These are phyloP conservation scores for Botia kubotai DNA, from an alignment of 2,797 vertebrate species.

Conservation along the genomic window DNA sequence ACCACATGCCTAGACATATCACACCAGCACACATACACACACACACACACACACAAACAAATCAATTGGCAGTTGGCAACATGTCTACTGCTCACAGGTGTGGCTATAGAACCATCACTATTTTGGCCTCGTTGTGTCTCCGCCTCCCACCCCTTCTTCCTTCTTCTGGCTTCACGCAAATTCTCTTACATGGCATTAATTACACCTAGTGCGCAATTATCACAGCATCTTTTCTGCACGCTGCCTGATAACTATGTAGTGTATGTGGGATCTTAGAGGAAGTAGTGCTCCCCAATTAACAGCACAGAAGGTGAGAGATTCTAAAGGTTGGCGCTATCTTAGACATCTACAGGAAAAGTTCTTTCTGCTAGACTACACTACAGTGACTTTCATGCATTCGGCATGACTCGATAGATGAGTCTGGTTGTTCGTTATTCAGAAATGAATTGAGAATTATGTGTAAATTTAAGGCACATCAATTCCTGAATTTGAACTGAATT, in stretches of 20 bases:
- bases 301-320: constrained; percentile 62
- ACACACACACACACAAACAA: constrained; percentile 38
- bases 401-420: neutral
- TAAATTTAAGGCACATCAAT: neutral
- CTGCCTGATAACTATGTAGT: constrained; percentile 48
- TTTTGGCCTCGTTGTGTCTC: neutral
- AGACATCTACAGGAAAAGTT: constrained; percentile 17
- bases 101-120: neutral
- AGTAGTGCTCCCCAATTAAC: constrained; percentile 79
- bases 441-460: neutral
- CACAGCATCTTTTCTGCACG: constrained; percentile 47
- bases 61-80: constrained; percentile 6
- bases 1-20: constrained; percentile 81
- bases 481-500: neutral
- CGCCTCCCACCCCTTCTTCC: neutral
- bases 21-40: constrained; percentile 16
- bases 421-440: neutral
- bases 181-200: constrained; percentile 47
- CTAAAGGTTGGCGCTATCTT: neutral
- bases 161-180: constrained; percentile 24
- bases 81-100: constrained; percentile 32
- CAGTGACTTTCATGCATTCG: neutral
- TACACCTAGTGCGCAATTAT: constrained; percentile 48
- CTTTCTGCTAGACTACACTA: neutral
- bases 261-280: constrained; percentile 78